These are phyloP conservation scores for Nanorana parkeri DNA, from an alignment of 2,113 vertebrate genomes.

Conservation along the genomic window DNA sequence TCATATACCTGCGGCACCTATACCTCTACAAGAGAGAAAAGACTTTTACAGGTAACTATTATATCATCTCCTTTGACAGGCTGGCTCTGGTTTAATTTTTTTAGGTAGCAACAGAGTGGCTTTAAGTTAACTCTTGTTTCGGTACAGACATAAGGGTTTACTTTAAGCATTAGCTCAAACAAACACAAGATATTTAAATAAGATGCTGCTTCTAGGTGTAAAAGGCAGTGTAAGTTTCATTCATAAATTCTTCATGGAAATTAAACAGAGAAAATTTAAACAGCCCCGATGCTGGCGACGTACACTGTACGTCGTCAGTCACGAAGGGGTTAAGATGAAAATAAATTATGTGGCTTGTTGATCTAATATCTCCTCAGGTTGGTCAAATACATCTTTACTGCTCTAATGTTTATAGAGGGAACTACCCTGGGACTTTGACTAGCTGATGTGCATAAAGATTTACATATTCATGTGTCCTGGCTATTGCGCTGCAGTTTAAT, in stretches of 20 bases:
- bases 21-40: too few species aligned
- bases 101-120: too few species aligned
- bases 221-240: conserved; percentile 22
- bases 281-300: too few species aligned
- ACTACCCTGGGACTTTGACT: conserved; percentile 17
- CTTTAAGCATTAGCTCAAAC: not conserved
- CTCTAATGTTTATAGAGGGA: conserved; percentile 36
- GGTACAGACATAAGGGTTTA: not conserved
- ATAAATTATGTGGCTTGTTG: conserved; percentile 35
- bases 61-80: too few species aligned
- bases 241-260: conserved; percentile 46
- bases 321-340: conserved; percentile 20
- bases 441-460: conserved; percentile 32
- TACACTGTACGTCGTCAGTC: too few species aligned
- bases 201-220: not conserved
- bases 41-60: too few species aligned
- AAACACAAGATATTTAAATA: conserved; percentile 11
- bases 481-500: conserved; percentile 10
- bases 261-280: conserved; percentile 39
- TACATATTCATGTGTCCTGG: conserved; percentile 31
- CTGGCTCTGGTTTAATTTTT: too few species aligned
- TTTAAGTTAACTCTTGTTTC: too few species aligned
- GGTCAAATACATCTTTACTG: conserved; percentile 39
- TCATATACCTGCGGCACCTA: too few species aligned
- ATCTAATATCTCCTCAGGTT: conserved; percentile 39